Percentiles rank a stretch among this genome's conserved stretches.
phyloP scores from a whole-genome alignment of 1,140 invertebrate genomes.

The Lasaia peninsularis region DNA sequence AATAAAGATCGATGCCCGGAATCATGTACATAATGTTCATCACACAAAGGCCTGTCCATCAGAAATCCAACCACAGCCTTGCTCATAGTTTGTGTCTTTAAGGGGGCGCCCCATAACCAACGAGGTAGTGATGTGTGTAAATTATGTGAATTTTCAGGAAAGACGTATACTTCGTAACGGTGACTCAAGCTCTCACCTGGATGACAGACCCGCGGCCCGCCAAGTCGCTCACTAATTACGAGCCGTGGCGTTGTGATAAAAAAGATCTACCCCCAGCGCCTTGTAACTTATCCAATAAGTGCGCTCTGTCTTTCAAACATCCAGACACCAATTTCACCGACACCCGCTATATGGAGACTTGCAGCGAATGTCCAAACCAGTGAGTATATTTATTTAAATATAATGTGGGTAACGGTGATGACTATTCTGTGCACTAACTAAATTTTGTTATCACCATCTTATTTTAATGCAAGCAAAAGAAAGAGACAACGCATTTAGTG shows the following conservation, averaged over 20 bases:
- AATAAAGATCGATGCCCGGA: too few relatives aligned
- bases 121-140: too few relatives aligned
- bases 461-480: too few relatives aligned
- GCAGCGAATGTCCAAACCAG: slow-evolving; percentile 89
- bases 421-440: too few relatives aligned
- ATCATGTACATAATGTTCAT: too few relatives aligned
- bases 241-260: slow-evolving; percentile 89
- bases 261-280: slow-evolving; percentile 84
- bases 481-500: too few relatives aligned
- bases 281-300: slow-evolving; percentile 91
- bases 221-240: slow-evolving; percentile 84
- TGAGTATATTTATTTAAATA: slow-evolving; percentile 63
- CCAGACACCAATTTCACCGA: slow-evolving; percentile 86
- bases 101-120: too few relatives aligned
- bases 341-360: slow-evolving; percentile 92
- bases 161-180: slow-evolving; percentile 94
- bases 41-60: too few relatives aligned
- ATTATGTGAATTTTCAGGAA: slow-evolving; percentile 75
- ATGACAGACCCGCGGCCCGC: slow-evolving; percentile 90
- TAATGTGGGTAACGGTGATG: too few relatives aligned
- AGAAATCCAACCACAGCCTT: too few relatives aligned
- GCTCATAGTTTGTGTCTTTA: too few relatives aligned
- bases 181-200: slow-evolving; percentile 93
- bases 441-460: too few relatives aligned
- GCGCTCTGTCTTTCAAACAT: slow-evolving; percentile 88